Percentiles rank a stretch among this genome's conserved stretches.
These are phyloP conservation scores for Arbacia lixula DNA, from an alignment of 53 echinoderm and acorn worm species.

Conservation along the genomic window DNA sequence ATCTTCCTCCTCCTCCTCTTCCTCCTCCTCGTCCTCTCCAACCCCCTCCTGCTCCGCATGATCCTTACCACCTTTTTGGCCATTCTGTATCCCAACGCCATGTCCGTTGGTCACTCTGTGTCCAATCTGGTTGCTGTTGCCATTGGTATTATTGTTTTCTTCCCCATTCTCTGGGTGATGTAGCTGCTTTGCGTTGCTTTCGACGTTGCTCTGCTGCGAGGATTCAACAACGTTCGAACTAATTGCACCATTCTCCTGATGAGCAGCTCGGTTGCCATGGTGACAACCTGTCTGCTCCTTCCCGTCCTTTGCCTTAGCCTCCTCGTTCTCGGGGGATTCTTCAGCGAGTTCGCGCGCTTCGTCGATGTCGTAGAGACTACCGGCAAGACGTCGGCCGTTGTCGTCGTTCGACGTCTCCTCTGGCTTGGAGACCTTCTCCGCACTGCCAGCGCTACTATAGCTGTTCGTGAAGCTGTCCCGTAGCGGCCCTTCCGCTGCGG, in stretches of 20 bases:
- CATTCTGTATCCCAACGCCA: too few species aligned
- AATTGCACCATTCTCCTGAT: too few species aligned
- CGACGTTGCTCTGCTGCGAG: too few species aligned
- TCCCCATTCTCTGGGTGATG: not conserved
- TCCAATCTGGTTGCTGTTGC: too few species aligned
- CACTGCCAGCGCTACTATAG: slow-evolving; percentile 25
- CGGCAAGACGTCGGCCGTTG: not conserved
- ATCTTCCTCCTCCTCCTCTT: slow-evolving; percentile 7
- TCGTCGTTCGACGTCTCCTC: slow-evolving; percentile 26
- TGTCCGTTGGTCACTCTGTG: too few species aligned
- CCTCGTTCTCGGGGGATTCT: not conserved
- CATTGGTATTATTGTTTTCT: not conserved
- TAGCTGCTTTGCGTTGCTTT: too few species aligned
- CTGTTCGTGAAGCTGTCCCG: slow-evolving; percentile 40
- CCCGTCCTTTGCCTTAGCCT: slow-evolving; percentile 1
- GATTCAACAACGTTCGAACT: too few species aligned
- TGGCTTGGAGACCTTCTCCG: not conserved
- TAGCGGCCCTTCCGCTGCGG: not conserved
- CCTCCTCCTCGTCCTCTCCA: not conserved
- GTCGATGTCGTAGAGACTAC: slow-evolving; percentile 46
- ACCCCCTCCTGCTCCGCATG: not conserved
- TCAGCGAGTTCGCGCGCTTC: slow-evolving; percentile 37
- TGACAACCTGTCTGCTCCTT: too few species aligned
- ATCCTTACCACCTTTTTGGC: too few species aligned
- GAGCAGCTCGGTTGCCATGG: too few species aligned